Conservation (phyloP, 2,113 vertebrate species). For the Rostratula benghalensis region DNA sequence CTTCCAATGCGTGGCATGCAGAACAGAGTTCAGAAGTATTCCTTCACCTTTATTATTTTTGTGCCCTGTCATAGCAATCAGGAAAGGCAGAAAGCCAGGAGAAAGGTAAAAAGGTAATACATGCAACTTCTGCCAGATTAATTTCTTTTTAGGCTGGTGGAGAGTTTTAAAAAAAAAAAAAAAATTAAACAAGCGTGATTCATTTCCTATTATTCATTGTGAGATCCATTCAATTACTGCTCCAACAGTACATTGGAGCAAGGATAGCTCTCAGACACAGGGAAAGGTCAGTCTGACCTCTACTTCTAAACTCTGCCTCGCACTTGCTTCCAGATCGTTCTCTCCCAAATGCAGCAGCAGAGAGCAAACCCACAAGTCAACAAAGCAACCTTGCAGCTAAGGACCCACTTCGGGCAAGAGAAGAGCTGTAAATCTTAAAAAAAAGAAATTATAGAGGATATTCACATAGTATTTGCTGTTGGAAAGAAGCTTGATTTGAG, state of each 20-base stretch:
- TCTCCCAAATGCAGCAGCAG: not conserved
- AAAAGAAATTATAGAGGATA: not conserved
- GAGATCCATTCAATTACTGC: slow-evolving; percentile 42
- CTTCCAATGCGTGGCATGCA: fast-evolving
- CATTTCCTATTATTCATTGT: slow-evolving; percentile 53
- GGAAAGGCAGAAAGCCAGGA: not conserved
- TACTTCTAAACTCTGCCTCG: not conserved
- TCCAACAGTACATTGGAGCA: not conserved
- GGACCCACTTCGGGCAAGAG: not conserved
- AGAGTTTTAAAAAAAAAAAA: not conserved
- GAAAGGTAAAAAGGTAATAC: not conserved
- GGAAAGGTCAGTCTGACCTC: slow-evolving; percentile 34
- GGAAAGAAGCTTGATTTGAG: not conserved
- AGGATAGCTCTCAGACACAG: not conserved
- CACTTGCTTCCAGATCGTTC: not conserved
- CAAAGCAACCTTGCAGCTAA: not conserved
- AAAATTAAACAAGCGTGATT: slow-evolving; percentile 3
- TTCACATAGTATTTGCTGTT: not conserved
- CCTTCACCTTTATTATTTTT: not conserved
- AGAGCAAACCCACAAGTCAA: not conserved
- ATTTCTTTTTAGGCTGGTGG: not conserved
- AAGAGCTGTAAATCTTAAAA: not conserved
- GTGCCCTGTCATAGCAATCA: not conserved
- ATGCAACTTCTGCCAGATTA: slow-evolving; percentile 25
- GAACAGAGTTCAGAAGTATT: not conserved